Base-by-base conservation (phyloP, 2,797 vertebrate species). In the Rhinophrynus dorsalis region DNA sequence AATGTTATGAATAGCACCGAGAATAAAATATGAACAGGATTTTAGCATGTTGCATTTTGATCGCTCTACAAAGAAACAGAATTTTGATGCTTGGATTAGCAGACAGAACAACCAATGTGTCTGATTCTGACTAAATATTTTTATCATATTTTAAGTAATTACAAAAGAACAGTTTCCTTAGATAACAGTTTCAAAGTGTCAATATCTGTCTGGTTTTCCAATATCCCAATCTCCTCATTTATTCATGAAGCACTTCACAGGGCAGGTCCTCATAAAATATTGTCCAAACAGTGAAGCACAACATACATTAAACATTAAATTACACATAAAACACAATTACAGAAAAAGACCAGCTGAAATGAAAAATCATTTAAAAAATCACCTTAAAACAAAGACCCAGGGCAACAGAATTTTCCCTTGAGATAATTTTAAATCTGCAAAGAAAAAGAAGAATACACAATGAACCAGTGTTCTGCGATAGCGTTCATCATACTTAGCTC, bases 21-120 rank as follows among this genome's bases (percentile, higher is more conserved):
- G 57, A 74, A 74, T 75, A 78, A 75, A 71, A 55, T 60, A 12
- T 30, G 60, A 64, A 51, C 79, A 76, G 74, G 75, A 51, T 85
- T 81, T 82, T 75, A 83, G 74, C 66, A 77, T 58, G 71, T 81
- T 76, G 59, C 72, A 79, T 80, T 74, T 79, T 82, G 83, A 83
- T 85, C 83, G 79, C 79, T 82, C 75, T 78, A 55, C 47, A 65
- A 50, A 58, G 52, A 37, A 58, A 72, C 33, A n/a, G 44, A 50
- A 44, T 65, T 72, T 72, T 64, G 42, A 50, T 65, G 44, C 29
- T 48, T 23, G 20, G 47, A 64, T 35, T 50, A 64, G 18, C 35
- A 57, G 68, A 42, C 21, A 32, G 26, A 52, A 50, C 62, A 73
- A 60, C 32, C 32, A 21, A 47, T 50, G 35, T 44, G 58, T 58